A percentile compares a stretch with the other conserved stretches of the same genome.
These are phyloP conservation scores for Melangyna quadrimaculata DNA, from an alignment of 2,888 invertebrate species.

Conservation along the genomic window DNA sequence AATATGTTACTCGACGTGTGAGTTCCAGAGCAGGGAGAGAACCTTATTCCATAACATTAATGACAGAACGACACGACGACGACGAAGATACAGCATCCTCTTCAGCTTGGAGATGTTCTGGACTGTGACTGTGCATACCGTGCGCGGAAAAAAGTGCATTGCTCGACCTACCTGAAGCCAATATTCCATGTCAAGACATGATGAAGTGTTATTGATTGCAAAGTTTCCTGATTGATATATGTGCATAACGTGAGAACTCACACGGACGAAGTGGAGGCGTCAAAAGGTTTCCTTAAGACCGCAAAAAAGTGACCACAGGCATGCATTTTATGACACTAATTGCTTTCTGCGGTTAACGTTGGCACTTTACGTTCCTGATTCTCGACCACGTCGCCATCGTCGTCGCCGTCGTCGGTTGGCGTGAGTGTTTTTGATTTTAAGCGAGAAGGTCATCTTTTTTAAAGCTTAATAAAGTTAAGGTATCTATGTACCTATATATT, in stretches of 20 bases:
- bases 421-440: constrained; percentile 23
- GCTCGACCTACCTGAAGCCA: constrained; percentile 56
- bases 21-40: constrained; percentile 66
- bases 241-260: constrained; percentile 63
- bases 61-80: constrained; percentile 24
- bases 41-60: constrained; percentile 22
- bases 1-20: constrained; percentile 68
- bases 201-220: constrained; percentile 71
- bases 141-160: not conserved
- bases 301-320: constrained; percentile 66
- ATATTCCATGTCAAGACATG: constrained; percentile 49
- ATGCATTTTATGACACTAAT: constrained; percentile 72
- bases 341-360: constrained; percentile 62
- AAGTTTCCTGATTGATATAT: constrained; percentile 66
- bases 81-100: constrained; percentile 16
- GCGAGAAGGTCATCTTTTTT: constrained; percentile 50
- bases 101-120: not conserved
- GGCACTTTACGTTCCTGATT: not conserved
- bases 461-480: not conserved
- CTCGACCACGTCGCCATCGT: not conserved
- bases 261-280: constrained; percentile 56
- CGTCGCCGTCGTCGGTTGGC: not conserved
- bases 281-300: constrained; percentile 46
- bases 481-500: not conserved
- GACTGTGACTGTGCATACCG: not conserved